Evolutionary conservation across 2,797 vertebrate genomes (phyloP).

Genomic region (Cossypha dichroa): DNA sequence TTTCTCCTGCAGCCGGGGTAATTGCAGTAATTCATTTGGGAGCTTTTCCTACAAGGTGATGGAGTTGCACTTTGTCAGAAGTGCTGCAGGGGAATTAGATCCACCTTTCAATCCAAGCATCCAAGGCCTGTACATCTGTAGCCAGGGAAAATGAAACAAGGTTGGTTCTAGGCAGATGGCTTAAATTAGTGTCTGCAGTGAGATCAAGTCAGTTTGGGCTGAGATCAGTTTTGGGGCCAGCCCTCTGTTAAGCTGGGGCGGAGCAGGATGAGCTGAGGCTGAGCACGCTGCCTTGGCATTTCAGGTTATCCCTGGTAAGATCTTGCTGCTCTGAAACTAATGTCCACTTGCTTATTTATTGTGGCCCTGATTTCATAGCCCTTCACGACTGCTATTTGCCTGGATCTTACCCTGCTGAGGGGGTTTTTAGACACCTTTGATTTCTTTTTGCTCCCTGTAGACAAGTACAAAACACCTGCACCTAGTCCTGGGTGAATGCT

Average conservation of each 20-base stretch:
- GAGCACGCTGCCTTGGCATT: not conserved
- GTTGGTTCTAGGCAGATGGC: not conserved
- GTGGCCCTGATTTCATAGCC: rapidly evolving
- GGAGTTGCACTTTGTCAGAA: not conserved
- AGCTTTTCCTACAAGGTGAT: not conserved
- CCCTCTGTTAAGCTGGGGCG: not conserved
- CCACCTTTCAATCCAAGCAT: not conserved
- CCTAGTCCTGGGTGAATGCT: not conserved
- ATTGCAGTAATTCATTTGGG: not conserved
- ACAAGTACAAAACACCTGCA: not conserved
- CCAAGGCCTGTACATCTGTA: not conserved
- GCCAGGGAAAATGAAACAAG: not conserved
- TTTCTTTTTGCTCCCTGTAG: not conserved
- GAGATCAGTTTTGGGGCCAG: not conserved
- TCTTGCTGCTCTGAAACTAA: not conserved
- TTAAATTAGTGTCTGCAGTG: not conserved
- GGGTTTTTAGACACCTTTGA: not conserved
- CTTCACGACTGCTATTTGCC: not conserved
- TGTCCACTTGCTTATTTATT: not conserved
- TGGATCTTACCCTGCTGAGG: not conserved
- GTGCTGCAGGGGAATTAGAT: not conserved
- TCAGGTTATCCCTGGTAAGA: not conserved
- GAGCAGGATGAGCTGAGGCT: not conserved
- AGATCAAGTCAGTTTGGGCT: not conserved
- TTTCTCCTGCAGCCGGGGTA: not conserved